Percentiles rank a stretch among this genome's conserved stretches.
These are phyloP conservation scores for Pseudomyrmex dendroicus DNA, from an alignment of 1,140 invertebrate genomes.

Conservation along the genomic window DNA sequence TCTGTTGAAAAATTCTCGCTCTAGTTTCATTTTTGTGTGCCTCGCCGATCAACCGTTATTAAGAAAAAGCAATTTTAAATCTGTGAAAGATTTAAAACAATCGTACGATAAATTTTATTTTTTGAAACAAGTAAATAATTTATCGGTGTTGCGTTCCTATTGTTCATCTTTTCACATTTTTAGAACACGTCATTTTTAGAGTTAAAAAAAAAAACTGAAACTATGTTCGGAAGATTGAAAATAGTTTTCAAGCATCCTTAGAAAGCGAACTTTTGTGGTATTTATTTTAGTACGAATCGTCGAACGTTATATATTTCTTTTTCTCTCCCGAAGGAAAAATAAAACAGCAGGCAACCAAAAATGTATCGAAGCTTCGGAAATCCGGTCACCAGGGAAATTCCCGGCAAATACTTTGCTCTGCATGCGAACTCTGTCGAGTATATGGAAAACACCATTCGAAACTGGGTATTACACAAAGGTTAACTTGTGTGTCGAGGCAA, in stretches of 20 bases:
- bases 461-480: constrained; percentile 8
- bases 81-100: neutral
- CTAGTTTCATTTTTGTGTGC: neutral
- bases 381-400: constrained; percentile 45
- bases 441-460: constrained; percentile 16
- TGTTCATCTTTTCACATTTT: neutral
- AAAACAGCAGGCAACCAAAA: neutral
- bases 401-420: neutral
- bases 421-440: constrained; percentile 7
- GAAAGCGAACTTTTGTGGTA: neutral
- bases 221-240: neutral
- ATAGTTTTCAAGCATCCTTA: neutral
- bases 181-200: too few relatives aligned
- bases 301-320: neutral
- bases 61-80: neutral
- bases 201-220: too few relatives aligned
- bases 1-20: neutral
- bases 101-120: neutral
- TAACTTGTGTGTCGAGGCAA: constrained; percentile 9
- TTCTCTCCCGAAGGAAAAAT: constrained; percentile 13
- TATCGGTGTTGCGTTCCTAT: neutral
- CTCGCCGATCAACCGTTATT: neutral
- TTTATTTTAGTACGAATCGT: neutral
- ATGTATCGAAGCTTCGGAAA: constrained; percentile 28
- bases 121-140: neutral